Percentiles rank a stretch among this genome's conserved stretches.
Conservation (phyloP, 2,113 vertebrate species). For the Carassius auratus region DNA sequence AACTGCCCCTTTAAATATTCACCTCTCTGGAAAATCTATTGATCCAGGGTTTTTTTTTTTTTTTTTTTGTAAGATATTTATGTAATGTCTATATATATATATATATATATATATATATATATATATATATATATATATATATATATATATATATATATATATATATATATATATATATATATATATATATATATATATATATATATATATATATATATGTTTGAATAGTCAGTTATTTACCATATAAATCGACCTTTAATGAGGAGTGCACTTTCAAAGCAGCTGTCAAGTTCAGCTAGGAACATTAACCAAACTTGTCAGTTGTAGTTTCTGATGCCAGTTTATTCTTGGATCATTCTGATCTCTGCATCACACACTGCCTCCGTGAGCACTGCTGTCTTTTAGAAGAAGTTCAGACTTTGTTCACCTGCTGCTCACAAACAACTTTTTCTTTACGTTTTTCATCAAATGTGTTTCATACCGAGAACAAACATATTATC, state of each 20-base stretch:
- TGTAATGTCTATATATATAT: neutral
- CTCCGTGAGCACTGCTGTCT: constrained; percentile 16
- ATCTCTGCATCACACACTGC: constrained; percentile 35
- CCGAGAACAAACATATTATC: neutral
- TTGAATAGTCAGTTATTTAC: neutral
- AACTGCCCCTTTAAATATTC: neutral
- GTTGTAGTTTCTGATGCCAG: constrained; percentile 47
- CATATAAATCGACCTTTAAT: neutral
- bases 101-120: too few relatives aligned
- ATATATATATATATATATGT: neutral
- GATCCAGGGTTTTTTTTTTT: neutral
- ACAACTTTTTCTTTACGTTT: neutral
- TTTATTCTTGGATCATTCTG: constrained; percentile 46
- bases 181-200: too few relatives aligned
- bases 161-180: too few relatives aligned
- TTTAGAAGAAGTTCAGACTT: neutral
- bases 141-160: too few relatives aligned
- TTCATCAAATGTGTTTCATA: constrained; percentile 39
- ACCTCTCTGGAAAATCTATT: neutral
- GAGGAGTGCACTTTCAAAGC: constrained; percentile 28
- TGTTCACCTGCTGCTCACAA: constrained; percentile 9
- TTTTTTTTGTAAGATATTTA: neutral
- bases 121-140: too few relatives aligned
- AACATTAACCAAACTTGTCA: constrained; percentile 20
- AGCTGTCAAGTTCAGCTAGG: neutral